These are phyloP conservation scores for Telenomus remus DNA, from an alignment of 1,140 invertebrate species.

Conservation along the genomic window DNA sequence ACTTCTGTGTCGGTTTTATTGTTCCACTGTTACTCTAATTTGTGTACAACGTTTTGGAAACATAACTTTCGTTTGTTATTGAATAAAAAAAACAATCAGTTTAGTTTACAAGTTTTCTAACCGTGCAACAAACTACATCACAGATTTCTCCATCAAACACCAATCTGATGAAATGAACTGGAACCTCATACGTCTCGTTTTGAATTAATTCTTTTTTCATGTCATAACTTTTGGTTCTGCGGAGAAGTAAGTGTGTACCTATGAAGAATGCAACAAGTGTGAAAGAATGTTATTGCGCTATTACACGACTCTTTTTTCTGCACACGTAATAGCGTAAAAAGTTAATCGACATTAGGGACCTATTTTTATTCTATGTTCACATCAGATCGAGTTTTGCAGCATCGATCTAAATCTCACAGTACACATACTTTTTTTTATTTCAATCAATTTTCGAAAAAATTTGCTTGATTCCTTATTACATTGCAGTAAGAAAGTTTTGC, in stretches of 20 bases:
- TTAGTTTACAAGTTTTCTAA: background rate
- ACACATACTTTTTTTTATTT: too few species aligned
- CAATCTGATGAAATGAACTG: background rate
- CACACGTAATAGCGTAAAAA: conserved; percentile 56
- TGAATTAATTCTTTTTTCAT: conserved; percentile 58
- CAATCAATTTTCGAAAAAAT: too few species aligned
- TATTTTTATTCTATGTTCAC: conserved; percentile 45
- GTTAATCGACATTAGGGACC: conserved; percentile 57
- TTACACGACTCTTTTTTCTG: conserved; percentile 59
- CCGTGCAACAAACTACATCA: background rate
- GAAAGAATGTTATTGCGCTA: conserved; percentile 62
- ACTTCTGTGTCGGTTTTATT: too few species aligned
- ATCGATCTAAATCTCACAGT: too few species aligned
- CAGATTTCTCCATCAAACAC: background rate
- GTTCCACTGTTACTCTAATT: too few species aligned
- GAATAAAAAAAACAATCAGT: too few species aligned
- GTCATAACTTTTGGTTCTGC: conserved; percentile 57
- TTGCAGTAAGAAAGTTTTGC: too few species aligned
- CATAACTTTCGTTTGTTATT: too few species aligned
- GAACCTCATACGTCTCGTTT: conserved; percentile 23
- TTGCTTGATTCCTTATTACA: too few species aligned
- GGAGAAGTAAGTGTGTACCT: conserved; percentile 53
- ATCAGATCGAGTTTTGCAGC: conserved; percentile 5
- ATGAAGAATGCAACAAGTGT: conserved; percentile 62
- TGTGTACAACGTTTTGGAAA: too few species aligned